Evolutionary conservation across 1,140 invertebrate species (phyloP).

Genomic region (Eubasilissa regina): DNA sequence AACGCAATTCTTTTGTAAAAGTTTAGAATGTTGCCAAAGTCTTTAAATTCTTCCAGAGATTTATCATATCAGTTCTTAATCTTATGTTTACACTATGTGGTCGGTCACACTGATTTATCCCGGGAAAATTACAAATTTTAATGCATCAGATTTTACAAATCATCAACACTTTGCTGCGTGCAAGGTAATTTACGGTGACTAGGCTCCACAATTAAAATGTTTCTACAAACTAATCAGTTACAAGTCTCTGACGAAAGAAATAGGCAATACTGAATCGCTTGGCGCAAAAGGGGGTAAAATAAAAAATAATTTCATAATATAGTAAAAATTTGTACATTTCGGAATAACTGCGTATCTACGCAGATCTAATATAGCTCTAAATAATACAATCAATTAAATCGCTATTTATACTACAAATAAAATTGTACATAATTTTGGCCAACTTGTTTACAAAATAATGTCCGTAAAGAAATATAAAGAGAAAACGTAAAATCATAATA

Average conservation of each 20-base stretch:
- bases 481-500: conserved; percentile 8
- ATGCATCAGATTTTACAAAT: not conserved
- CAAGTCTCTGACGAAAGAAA: not conserved
- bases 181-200: conserved; percentile 27
- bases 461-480: conserved; percentile 24
- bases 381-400: not conserved
- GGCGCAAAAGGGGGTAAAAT: not conserved
- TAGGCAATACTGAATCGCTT: no score
- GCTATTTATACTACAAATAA: conserved; percentile 7
- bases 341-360: conserved; percentile 11
- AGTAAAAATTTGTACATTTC: conserved; percentile 37
- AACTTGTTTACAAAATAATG: not conserved
- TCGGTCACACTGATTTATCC: no score
- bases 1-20: not conserved
- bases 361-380: not conserved
- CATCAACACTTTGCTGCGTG: not conserved
- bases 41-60: no score
- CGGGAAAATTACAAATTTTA: no score
- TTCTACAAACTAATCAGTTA: not conserved
- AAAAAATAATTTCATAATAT: conserved; percentile 32
- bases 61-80: no score
- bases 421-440: conserved; percentile 19
- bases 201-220: conserved; percentile 9
- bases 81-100: no score
- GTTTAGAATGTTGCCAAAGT: not conserved